Conservation (phyloP, 2,113 vertebrate species). For the Onychostoma macrolepis region DNA sequence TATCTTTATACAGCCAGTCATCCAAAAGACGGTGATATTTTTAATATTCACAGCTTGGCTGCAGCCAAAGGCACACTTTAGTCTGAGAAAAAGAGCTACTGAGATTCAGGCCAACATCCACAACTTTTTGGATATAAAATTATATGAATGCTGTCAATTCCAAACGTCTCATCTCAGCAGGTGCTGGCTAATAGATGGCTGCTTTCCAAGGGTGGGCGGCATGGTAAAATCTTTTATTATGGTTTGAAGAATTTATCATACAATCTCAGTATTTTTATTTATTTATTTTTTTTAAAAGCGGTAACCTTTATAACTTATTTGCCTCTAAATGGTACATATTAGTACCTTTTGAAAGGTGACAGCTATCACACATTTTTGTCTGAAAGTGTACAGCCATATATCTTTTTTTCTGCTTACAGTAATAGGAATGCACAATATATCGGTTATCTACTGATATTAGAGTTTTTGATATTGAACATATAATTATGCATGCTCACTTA, state of each 20-base stretch:
- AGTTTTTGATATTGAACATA: background rate
- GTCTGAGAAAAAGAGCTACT: conserved; percentile 38
- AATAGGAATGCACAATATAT: too few relatives aligned
- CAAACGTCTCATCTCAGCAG: conserved; percentile 5
- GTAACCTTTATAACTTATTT: background rate
- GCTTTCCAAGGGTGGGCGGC: background rate
- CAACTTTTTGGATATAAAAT: background rate
- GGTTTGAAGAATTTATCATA: background rate
- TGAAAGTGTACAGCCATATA: too few relatives aligned
- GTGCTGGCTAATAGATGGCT: background rate
- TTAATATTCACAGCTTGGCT: conserved; percentile 40
- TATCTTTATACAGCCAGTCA: conserved; percentile 39
- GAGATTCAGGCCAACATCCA: conserved; percentile 52
- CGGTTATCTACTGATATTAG: too few relatives aligned
- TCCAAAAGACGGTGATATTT: conserved; percentile 28
- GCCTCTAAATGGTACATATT: background rate
- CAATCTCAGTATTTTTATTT: background rate
- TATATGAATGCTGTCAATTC: background rate
- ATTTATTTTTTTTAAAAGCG: too few relatives aligned
- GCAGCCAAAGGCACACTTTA: conserved; percentile 42
- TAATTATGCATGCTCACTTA: background rate
- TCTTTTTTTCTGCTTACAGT: too few relatives aligned
- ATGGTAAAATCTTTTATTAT: background rate
- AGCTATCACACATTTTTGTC: background rate
- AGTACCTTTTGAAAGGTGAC: background rate